Percentiles rank a stretch among this genome's conserved stretches.
Evolutionary conservation across 2,797 vertebrate genomes (phyloP).

Genomic region (Neostethus bicornis): DNA sequence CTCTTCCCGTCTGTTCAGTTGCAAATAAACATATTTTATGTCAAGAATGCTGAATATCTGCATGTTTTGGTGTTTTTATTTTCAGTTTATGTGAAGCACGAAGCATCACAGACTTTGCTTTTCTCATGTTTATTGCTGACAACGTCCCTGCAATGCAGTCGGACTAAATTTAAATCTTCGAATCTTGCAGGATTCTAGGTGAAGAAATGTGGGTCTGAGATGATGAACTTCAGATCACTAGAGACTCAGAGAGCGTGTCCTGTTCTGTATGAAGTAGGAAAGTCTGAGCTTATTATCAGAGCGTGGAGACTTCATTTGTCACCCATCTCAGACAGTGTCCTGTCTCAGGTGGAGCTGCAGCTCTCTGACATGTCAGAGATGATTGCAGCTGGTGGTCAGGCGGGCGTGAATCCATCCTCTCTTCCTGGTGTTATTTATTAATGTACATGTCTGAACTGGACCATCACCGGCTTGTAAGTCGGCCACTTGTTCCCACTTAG

Average conservation of each 20-base stretch:
- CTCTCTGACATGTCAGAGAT: constrained; percentile 51
- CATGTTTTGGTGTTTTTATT: not conserved
- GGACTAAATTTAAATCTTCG: constrained; percentile 1
- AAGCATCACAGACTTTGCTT: constrained; percentile 19
- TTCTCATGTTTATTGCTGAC: constrained; percentile 32
- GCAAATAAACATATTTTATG: constrained; percentile 4
- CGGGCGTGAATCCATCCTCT: constrained; percentile 64
- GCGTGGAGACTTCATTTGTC: constrained; percentile 52
- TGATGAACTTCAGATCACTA: constrained; percentile 33
- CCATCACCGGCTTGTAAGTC: constrained; percentile 36
- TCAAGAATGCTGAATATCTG: not conserved
- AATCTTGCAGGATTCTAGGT: not conserved
- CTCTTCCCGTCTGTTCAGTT: constrained; percentile 6
- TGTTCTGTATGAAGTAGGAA: constrained; percentile 40
- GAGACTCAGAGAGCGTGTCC: constrained; percentile 22
- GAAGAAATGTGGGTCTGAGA: constrained; percentile 12
- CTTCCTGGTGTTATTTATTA: constrained; percentile 71
- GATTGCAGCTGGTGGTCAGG: constrained; percentile 64
- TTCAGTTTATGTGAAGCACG: constrained; percentile 1
- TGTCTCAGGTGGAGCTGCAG: constrained; percentile 42
- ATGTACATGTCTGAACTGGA: constrained; percentile 48
- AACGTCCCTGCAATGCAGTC: constrained; percentile 15
- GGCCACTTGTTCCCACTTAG: constrained; percentile 24
- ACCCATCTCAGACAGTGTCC: constrained; percentile 50
- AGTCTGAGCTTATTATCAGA: constrained; percentile 46